Conservation (phyloP, 1,140 invertebrate genomes). For the Lepidurus arcticus region DNA sequence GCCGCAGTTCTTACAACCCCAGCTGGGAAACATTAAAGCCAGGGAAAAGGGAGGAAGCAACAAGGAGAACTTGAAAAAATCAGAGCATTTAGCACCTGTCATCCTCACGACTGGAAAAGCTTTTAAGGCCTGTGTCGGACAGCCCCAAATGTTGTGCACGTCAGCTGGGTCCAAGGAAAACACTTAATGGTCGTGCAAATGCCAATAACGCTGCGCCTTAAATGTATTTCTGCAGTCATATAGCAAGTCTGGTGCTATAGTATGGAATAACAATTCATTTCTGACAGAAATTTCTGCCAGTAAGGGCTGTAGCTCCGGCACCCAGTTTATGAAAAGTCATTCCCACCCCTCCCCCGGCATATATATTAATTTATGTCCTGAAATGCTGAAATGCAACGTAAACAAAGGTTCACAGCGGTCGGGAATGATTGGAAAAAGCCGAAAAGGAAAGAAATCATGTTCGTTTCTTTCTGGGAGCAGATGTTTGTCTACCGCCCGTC, state of each 20-base stretch:
- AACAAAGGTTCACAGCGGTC: neutral
- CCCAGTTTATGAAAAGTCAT: neutral
- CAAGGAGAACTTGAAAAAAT: neutral
- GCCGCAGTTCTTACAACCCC: no score
- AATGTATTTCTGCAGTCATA: neutral
- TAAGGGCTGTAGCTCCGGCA: neutral
- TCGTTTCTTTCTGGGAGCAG: neutral
- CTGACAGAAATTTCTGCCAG: neutral
- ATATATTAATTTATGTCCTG: neutral
- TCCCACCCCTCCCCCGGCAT: neutral
- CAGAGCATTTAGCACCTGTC: slow-evolving; percentile 3
- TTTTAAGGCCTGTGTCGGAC: neutral
- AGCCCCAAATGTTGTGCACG: neutral
- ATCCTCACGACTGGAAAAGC: neutral
- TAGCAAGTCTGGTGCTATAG: neutral
- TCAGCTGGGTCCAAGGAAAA: neutral
- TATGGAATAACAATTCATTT: neutral
- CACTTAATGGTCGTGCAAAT: neutral
- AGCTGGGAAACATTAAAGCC: neutral
- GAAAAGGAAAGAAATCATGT: slow-evolving; percentile 5
- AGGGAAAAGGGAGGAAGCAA: neutral
- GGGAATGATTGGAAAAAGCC: neutral
- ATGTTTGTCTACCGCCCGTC: neutral
- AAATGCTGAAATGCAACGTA: neutral
- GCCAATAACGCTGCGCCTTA: neutral